Evolutionary conservation across 2,888 invertebrate genomes (phyloP), one percentile per base, ranked within the genome.

Genomic region (Heliconius aoede): DNA sequence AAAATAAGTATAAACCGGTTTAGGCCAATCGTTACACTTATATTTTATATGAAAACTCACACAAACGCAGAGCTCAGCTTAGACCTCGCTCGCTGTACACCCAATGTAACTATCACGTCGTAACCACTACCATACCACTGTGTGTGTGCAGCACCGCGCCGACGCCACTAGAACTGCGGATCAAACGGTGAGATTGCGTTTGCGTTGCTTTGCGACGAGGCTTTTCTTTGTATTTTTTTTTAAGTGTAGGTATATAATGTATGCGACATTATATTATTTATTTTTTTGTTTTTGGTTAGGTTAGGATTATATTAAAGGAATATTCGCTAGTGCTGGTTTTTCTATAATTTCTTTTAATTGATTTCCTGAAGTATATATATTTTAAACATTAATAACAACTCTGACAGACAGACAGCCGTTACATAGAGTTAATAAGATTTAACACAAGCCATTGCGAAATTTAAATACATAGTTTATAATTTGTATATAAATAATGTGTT

Each of bases 81-180:
- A 8, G 9, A n/a, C 3, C 55, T 55, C 55, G n/a, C 55, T n/a
- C 3, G 8, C 51, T 8, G n/a, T 9, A 21, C 51, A 21, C 3
- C n/a, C n/a, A 9, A 7, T 9, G n/a, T n/a, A 0, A 9, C 46
- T 62, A 83, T 88, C 88, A 87, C 86, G 84, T 51, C 58, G 24
- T 82, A 84, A 85, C 81, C 87, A 82, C 69, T 30, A 55, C 15
- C 69, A 36, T 36, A 11, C n/a, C n/a, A n/a, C n/a, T 36, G 15
- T 87, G 76, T 83, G 82, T 82, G 81, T 82, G 86, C 92, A 94
- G 94, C 93, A 94, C 90, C 89, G 92, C 85, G 93, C 93, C 81
- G 94, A 93, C 82, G 86, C 89, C 85, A 89, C 87, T 84, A 92
- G 93, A 89, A 89, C 89, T 81, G 87, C 89, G 91, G 94, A 94